Conservation (phyloP, 2,888 invertebrate species). For the Leucophora obtusa region DNA sequence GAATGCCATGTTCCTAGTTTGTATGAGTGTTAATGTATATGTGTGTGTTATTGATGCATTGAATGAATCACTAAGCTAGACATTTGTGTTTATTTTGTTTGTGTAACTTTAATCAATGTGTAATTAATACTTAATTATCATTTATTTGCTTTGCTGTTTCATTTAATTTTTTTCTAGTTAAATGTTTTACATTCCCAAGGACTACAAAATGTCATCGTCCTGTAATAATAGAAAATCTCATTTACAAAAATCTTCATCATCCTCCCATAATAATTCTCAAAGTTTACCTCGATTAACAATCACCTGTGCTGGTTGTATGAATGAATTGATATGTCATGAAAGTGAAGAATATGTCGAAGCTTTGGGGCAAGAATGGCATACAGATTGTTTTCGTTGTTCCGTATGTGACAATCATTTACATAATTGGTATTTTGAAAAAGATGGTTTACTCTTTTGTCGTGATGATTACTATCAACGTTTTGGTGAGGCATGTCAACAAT, state of each 20-base stretch:
- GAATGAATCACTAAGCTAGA: constrained; percentile 52
- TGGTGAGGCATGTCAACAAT: constrained; percentile 94
- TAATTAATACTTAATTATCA: constrained; percentile 34
- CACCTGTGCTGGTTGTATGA: constrained; percentile 72
- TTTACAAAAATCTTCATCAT: constrained; percentile 44
- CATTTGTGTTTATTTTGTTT: constrained; percentile 35
- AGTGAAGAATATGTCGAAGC: constrained; percentile 88
- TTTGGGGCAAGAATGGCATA: constrained; percentile 91
- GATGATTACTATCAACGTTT: constrained; percentile 92
- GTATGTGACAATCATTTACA: constrained; percentile 91
- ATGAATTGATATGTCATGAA: constrained; percentile 76
- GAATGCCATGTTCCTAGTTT: constrained; percentile 3
- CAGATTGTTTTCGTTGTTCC: constrained; percentile 95
- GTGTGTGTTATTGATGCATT: constrained; percentile 28
- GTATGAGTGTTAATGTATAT: not conserved
- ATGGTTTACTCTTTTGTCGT: constrained; percentile 92
- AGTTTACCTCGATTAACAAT: constrained; percentile 53
- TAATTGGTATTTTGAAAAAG: constrained; percentile 96
- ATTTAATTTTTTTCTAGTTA: constrained; percentile 31
- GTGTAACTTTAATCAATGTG: constrained; percentile 21
- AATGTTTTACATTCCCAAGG: constrained; percentile 40
- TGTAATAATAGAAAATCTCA: constrained; percentile 30
- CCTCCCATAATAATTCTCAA: constrained; percentile 41
- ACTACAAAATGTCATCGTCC: constrained; percentile 31
- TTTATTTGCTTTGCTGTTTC: constrained; percentile 1